phyloP scores from a whole-genome alignment of 2,888 invertebrate genomes.

The Netelia fuscicornis region DNA sequence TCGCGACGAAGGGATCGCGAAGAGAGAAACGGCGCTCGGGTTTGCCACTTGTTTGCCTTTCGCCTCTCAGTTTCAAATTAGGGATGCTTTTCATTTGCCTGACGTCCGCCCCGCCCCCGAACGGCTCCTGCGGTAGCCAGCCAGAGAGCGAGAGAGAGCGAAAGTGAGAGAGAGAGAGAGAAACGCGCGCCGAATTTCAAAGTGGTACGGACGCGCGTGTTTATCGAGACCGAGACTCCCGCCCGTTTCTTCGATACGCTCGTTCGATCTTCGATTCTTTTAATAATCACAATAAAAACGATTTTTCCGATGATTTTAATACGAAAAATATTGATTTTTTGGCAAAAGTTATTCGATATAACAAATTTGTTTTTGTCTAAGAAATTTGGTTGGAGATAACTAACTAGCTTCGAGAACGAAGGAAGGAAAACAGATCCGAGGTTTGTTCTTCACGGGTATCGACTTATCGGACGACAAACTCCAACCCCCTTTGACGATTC shows the following conservation, averaged over 20 bases:
- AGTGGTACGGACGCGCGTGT: slow-evolving; percentile 64
- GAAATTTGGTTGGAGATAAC: too few relatives aligned
- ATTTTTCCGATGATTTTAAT: too few relatives aligned
- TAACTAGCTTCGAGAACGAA: too few relatives aligned
- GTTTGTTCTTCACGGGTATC: too few relatives aligned
- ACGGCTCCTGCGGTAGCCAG: slow-evolving; percentile 81
- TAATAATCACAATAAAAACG: neutral
- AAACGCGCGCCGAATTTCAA: slow-evolving; percentile 67
- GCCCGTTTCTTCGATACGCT: neutral
- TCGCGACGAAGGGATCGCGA: slow-evolving; percentile 38
- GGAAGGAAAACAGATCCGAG: too few relatives aligned
- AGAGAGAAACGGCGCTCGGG: slow-evolving; percentile 67
- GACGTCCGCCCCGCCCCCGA: slow-evolving; percentile 83
- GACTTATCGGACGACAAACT: neutral
- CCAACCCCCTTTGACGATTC: slow-evolving; percentile 50
- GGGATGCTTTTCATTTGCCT: slow-evolving; percentile 84
- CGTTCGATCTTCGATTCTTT: neutral
- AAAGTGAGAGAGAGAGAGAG: slow-evolving; percentile 7
- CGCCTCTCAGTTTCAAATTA: slow-evolving; percentile 84
- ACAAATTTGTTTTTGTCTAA: too few relatives aligned
- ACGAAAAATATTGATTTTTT: too few relatives aligned
- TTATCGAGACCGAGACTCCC: slow-evolving; percentile 44
- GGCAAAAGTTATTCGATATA: too few relatives aligned
- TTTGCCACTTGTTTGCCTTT: slow-evolving; percentile 82
- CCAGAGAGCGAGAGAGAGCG: slow-evolving; percentile 38